Evolutionary conservation across 2,113 vertebrate genomes (phyloP).

Genomic region (Phaetusa simplex): DNA sequence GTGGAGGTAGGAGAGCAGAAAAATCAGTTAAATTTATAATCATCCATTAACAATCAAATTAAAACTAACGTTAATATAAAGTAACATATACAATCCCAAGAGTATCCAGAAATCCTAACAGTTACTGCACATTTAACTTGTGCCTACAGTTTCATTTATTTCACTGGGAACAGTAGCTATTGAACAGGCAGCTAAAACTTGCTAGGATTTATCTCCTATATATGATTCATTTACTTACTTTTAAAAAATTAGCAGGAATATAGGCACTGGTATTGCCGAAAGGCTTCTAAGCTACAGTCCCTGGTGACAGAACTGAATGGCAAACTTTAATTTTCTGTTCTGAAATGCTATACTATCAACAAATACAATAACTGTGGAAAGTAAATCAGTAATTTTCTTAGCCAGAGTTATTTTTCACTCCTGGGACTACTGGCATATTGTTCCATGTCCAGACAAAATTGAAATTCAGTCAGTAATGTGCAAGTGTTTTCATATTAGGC

Average conservation of each 20-base stretch:
- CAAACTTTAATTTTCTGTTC: not conserved
- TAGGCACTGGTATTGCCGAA: not conserved
- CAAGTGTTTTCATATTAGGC: not conserved
- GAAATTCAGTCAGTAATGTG: not conserved
- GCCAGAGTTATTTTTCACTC: not conserved
- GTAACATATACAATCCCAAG: not conserved
- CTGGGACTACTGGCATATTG: not conserved
- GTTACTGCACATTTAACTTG: not conserved
- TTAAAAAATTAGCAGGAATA: not conserved
- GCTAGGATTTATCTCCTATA: not conserved
- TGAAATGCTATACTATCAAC: not conserved
- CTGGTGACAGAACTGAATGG: not conserved
- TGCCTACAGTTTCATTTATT: not conserved
- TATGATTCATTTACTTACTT: not conserved
- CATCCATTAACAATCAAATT: not conserved
- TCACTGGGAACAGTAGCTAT: not conserved
- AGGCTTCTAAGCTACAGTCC: not conserved
- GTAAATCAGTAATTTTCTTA: not conserved
- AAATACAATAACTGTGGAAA: not conserved
- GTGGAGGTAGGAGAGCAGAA: not conserved
- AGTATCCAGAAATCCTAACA: not conserved
- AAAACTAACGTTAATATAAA: not conserved
- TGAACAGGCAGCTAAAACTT: not conserved
- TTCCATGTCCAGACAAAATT: not conserved
- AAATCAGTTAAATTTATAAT: not conserved